phyloP scores from a whole-genome alignment of 2,888 invertebrate species.

The Cinara cedri region DNA sequence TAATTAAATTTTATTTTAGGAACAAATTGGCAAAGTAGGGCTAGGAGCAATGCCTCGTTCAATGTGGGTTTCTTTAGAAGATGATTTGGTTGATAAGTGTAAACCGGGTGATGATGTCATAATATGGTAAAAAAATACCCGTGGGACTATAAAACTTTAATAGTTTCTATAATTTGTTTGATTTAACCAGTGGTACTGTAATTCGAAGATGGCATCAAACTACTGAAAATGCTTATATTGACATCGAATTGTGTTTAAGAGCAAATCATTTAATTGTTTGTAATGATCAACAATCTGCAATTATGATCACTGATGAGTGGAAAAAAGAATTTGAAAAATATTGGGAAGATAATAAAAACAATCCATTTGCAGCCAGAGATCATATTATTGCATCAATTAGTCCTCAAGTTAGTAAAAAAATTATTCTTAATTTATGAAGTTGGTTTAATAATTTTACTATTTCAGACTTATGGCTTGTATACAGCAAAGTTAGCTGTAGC shows the following conservation, averaged over 20 bases:
- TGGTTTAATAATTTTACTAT: slow-evolving; percentile 8
- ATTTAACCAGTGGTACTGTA: slow-evolving; percentile 74
- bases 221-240: slow-evolving; percentile 68
- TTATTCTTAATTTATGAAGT: background rate
- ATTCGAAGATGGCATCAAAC: slow-evolving; percentile 76
- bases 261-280: slow-evolving; percentile 76
- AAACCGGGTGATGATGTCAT: slow-evolving; percentile 89
- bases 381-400: slow-evolving; percentile 80
- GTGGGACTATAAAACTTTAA: background rate
- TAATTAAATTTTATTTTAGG: slow-evolving; percentile 65
- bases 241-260: slow-evolving; percentile 74
- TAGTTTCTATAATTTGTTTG: slow-evolving; percentile 1
- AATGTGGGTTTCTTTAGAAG: slow-evolving; percentile 78
- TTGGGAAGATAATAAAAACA: slow-evolving; percentile 71
- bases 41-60: slow-evolving; percentile 77
- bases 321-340: slow-evolving; percentile 74
- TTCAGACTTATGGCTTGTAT: slow-evolving; percentile 83
- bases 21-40: slow-evolving; percentile 75
- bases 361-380: slow-evolving; percentile 77
- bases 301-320: slow-evolving; percentile 70
- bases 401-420: slow-evolving; percentile 73
- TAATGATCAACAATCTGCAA: slow-evolving; percentile 65
- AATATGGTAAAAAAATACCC: slow-evolving; percentile 72
- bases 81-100: slow-evolving; percentile 85
- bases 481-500: slow-evolving; percentile 84